These are phyloP conservation scores for Eumaeus atala DNA, from an alignment of 1,140 invertebrate species.

Conservation along the genomic window DNA sequence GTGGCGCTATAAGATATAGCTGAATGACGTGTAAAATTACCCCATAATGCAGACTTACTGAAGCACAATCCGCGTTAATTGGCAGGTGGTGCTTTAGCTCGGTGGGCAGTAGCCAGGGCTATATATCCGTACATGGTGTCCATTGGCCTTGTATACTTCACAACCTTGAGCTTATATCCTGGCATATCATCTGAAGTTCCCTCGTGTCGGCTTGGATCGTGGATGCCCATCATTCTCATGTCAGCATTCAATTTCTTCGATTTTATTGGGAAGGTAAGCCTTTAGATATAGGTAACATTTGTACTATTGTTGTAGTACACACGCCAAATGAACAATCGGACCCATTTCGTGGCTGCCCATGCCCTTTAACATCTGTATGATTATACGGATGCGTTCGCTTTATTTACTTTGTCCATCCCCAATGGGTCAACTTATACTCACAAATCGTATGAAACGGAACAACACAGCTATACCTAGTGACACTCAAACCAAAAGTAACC, in stretches of 20 bases:
- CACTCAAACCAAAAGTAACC: neutral
- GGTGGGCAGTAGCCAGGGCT: constrained; percentile 84
- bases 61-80: too few species aligned
- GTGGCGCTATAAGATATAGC: too few species aligned
- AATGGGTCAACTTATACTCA: too few species aligned
- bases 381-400: too few species aligned
- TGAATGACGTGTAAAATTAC: too few species aligned
- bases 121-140: constrained; percentile 93
- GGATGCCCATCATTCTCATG: constrained; percentile 95
- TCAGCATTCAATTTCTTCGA: constrained; percentile 90
- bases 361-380: too few species aligned
- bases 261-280: constrained; percentile 85
- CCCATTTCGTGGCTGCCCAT: too few species aligned
- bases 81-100: constrained; percentile 79
- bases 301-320: too few species aligned
- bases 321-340: too few species aligned
- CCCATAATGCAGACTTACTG: too few species aligned
- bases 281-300: too few species aligned
- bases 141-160: constrained; percentile 89
- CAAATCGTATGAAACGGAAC: neutral
- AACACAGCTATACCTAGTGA: neutral
- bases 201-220: constrained; percentile 86
- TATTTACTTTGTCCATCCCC: too few species aligned
- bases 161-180: constrained; percentile 90
- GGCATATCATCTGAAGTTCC: constrained; percentile 91